Evolutionary conservation across 2,113 vertebrate species (phyloP).

Genomic region (Paralichthys olivaceus): DNA sequence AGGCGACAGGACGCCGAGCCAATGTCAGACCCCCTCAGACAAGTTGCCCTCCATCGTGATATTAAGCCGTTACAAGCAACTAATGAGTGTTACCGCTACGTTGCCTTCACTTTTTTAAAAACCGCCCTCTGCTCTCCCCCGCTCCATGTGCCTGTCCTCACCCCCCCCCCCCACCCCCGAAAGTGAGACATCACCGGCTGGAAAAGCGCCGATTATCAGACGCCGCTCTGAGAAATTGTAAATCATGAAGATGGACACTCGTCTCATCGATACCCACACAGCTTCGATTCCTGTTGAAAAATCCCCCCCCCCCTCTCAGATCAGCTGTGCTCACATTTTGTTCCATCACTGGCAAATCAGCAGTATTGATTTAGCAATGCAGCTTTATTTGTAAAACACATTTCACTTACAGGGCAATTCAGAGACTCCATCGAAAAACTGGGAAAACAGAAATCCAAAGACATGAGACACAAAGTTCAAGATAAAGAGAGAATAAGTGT

Average conservation of each 20-base stretch:
- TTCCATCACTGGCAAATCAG: neutral
- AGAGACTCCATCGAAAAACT: too few relatives aligned
- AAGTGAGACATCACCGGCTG: slow-evolving; percentile 47
- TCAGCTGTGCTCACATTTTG: neutral
- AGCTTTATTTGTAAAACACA: neutral
- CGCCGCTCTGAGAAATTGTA: too few relatives aligned
- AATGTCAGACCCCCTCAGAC: slow-evolving; percentile 69
- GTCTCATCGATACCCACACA: too few relatives aligned
- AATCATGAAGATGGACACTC: too few relatives aligned
- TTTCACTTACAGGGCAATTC: neutral
- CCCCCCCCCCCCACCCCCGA: neutral
- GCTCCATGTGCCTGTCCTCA: neutral
- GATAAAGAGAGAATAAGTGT: too few relatives aligned
- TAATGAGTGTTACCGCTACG: slow-evolving; percentile 74
- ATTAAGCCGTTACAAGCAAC: slow-evolving; percentile 74
- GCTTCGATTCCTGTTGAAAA: neutral
- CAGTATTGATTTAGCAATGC: neutral
- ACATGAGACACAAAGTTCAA: too few relatives aligned
- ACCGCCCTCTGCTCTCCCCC: neutral
- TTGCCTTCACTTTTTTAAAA: slow-evolving; percentile 50
- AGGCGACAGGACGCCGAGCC: slow-evolving; percentile 67
- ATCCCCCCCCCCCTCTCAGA: too few relatives aligned
- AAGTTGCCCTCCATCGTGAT: slow-evolving; percentile 68
- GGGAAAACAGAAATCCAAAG: too few relatives aligned
- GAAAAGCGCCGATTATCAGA: slow-evolving; percentile 13